A percentile compares a stretch with the other conserved stretches of the same genome.
Evolutionary conservation across 2,888 invertebrate genomes (phyloP).

Genomic region (Lasiommata megera): DNA sequence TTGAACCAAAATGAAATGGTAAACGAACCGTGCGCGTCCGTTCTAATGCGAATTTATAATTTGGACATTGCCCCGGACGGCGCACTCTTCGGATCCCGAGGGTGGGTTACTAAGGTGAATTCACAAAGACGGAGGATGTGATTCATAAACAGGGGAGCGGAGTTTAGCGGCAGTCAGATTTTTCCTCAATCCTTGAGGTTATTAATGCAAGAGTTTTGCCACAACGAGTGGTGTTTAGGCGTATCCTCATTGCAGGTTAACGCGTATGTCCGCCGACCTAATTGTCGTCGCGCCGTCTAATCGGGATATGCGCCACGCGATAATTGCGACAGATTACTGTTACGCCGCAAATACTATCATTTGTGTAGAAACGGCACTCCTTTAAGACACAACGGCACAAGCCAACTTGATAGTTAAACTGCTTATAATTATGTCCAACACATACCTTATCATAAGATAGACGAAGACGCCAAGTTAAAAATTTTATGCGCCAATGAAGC

Average conservation of each 20-base stretch:
- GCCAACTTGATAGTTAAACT: not conserved
- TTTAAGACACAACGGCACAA: not conserved
- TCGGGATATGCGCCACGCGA: constrained; percentile 79
- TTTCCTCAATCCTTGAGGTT: constrained; percentile 39
- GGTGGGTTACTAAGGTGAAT: constrained; percentile 65
- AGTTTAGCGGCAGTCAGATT: constrained; percentile 20
- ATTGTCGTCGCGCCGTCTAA: constrained; percentile 77
- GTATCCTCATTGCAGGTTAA: constrained; percentile 80
- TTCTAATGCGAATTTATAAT: constrained; percentile 82
- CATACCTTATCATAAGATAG: not conserved
- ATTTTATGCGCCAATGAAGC: not conserved
- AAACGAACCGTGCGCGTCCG: constrained; percentile 82
- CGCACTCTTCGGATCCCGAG: constrained; percentile 72
- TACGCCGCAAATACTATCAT: constrained; percentile 29
- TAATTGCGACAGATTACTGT: constrained; percentile 75
- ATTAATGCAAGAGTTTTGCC: constrained; percentile 63
- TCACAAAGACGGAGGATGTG: constrained; percentile 73
- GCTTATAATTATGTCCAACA: not conserved
- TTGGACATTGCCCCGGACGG: constrained; percentile 76
- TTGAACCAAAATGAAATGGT: constrained; percentile 81
- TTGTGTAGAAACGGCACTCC: constrained; percentile 38
- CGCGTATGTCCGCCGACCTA: constrained; percentile 79
- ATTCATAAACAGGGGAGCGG: constrained; percentile 68
- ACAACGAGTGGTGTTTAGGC: constrained; percentile 70
- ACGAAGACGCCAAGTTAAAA: not conserved